phyloP scores from a whole-genome alignment of 2,797 vertebrate genomes.

The Leptoclinus maculatus region DNA sequence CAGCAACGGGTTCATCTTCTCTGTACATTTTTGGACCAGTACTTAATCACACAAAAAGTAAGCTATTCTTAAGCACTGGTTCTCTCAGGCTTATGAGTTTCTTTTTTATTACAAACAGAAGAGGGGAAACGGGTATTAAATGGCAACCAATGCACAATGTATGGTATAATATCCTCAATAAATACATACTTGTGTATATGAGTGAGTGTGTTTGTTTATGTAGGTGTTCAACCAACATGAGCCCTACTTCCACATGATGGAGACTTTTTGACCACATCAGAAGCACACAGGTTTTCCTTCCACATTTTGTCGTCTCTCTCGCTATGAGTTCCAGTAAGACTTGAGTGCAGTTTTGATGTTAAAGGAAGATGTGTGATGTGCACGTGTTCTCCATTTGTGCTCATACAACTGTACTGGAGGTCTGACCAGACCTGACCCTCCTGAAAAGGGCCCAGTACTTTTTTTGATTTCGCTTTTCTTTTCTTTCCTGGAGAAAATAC shows the following conservation, averaged over 20 bases:
- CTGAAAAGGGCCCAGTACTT: conserved; percentile 2
- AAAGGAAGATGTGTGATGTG: conserved; percentile 3
- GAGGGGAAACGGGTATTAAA: conserved; percentile 2
- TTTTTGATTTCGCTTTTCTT: not conserved
- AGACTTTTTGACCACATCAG: not conserved
- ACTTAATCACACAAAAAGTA: conserved; percentile 50
- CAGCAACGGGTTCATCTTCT: conserved; percentile 62
- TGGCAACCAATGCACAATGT: conserved; percentile 7
- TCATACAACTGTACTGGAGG: not conserved
- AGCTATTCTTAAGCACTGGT: conserved; percentile 41
- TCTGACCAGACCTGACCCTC: not conserved
- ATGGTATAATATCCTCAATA: not conserved
- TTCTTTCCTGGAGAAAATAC: not conserved
- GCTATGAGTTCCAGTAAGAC: not conserved
- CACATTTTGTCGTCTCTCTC: not conserved
- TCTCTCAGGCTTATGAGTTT: conserved; percentile 32
- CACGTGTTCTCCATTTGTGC: not conserved
- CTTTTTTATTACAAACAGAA: conserved; percentile 30
- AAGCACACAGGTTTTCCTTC: not conserved
- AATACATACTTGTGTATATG: not conserved
- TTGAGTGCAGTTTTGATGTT: not conserved
- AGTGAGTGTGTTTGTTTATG: not conserved
- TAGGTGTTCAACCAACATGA: not conserved
- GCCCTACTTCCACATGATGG: not conserved
- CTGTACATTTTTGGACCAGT: conserved; percentile 51